Evolutionary conservation across 2,113 vertebrate genomes (phyloP), one percentile per base, ranked within the genome.

Genomic region (Serilophus lunatus): DNA sequence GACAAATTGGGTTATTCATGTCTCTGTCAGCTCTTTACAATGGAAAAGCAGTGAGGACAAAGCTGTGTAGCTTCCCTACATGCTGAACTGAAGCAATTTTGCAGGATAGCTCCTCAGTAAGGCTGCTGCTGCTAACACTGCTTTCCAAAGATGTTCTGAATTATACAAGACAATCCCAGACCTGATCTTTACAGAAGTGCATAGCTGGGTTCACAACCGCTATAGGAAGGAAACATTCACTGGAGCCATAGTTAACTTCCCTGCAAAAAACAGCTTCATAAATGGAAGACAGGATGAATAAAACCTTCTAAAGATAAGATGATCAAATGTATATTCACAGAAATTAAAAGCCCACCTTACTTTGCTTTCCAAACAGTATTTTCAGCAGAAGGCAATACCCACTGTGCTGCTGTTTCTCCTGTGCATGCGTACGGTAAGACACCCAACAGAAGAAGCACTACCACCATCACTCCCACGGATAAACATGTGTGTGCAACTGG

Each of bases 1-100:
- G 50, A 88, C 18, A 72, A 92, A 44, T 36, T 11, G 42, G 7
- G 22, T 31, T 63, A 81, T 59, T 38, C 60, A 33, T 66, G 33
- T 36, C 29, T 76, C 51, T 68, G 10, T 42, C 63, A 88, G 66
- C 57, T 80, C 75, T n/a, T 45, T 18, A 80, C n/a, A 85, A 86
- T 1, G 15, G 54, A 69, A 69, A 86, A 36, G 22, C 9, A 82
- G 13, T 0, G 0, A 64, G 25, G 50, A 60, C 47, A 78, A 93
- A 89, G 35, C 17, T 0, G 0, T 1, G 1, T 6, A 29, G 51
- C 18, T 40, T 82, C 29, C 44, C 69, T 31, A 70, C 0, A 2
- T 2, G 1, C 18, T 35, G 38, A 76, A 78, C 42, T 66, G 70
- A 45, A 26, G 51, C 18, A 47, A 8, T 70, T 88, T 71, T 76